Evolutionary conservation across 2,888 invertebrate species (phyloP).

Genomic region (Allacma fusca): DNA sequence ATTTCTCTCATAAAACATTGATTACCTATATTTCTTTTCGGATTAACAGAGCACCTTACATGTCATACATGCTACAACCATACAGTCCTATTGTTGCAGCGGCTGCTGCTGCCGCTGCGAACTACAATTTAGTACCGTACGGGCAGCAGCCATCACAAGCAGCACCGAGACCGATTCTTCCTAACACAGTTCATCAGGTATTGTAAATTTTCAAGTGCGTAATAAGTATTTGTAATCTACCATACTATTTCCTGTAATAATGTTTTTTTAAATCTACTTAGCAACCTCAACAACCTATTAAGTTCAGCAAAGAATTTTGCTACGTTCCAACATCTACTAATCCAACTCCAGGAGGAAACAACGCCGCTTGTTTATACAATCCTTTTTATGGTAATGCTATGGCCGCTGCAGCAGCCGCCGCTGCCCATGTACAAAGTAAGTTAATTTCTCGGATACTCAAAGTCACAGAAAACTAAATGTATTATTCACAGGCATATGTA

Average conservation of each 20-base stretch:
- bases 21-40: not conserved
- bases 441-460: not conserved
- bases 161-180: slow-evolving; percentile 38
- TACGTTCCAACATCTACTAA: slow-evolving; percentile 42
- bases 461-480: not conserved
- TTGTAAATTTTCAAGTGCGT: not conserved
- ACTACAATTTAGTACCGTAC: slow-evolving; percentile 40
- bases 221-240: not conserved
- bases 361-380: slow-evolving; percentile 40
- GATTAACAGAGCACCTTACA: slow-evolving; percentile 40
- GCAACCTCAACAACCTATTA: slow-evolving; percentile 31
- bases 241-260: slow-evolving; percentile 5
- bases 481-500: not conserved
- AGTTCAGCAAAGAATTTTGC: slow-evolving; percentile 38
- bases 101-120: slow-evolving; percentile 35
- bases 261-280: not conserved
- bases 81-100: slow-evolving; percentile 24
- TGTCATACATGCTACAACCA: slow-evolving; percentile 44
- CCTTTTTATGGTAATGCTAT: slow-evolving; percentile 39
- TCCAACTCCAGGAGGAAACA: slow-evolving; percentile 26
- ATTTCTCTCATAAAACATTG: not conserved
- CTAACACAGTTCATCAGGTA: slow-evolving; percentile 43
- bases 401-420: slow-evolving; percentile 32
- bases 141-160: slow-evolving; percentile 40
- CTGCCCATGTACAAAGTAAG: slow-evolving; percentile 46